Percentiles rank a stretch among this genome's conserved stretches.
Evolutionary conservation across 1,140 invertebrate genomes (phyloP).

Genomic region (Diprion similis): DNA sequence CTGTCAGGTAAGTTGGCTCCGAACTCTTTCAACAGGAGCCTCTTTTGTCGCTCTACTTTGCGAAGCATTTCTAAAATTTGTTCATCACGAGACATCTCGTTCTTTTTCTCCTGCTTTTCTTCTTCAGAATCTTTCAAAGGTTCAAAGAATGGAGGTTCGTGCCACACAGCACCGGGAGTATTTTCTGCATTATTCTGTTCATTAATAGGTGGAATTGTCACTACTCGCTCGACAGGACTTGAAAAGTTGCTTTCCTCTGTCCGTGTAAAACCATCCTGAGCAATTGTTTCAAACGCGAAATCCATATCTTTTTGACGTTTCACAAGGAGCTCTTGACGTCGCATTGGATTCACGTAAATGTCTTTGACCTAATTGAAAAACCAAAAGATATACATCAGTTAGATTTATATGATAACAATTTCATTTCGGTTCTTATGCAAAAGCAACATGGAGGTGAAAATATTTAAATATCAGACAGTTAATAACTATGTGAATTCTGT

Average conservation of each 20-base stretch:
- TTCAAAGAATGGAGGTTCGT: constrained; percentile 24
- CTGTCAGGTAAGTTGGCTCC: constrained; percentile 48
- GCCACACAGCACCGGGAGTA: constrained; percentile 29
- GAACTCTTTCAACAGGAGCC: constrained; percentile 48
- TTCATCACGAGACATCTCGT: constrained; percentile 41
- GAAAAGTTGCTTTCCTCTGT: neutral
- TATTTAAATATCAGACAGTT: neutral
- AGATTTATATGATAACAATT: too few species aligned
- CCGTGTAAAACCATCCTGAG: constrained; percentile 17
- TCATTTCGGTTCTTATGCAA: too few species aligned
- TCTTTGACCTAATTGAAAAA: constrained; percentile 18
- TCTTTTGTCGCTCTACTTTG: constrained; percentile 51
- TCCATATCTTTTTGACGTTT: constrained; percentile 49
- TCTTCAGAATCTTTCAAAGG: constrained; percentile 1
- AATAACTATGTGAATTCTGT: neutral
- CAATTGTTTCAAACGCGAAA: constrained; percentile 37
- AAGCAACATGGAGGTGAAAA: too few species aligned
- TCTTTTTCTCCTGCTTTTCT: constrained; percentile 17
- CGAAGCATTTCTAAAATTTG: constrained; percentile 51
- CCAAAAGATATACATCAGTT: neutral
- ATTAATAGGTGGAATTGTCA: constrained; percentile 36
- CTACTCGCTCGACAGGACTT: constrained; percentile 34
- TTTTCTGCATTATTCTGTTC: constrained; percentile 19
- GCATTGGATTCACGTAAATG: constrained; percentile 21
- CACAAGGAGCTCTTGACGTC: constrained; percentile 36